Evolutionary conservation across 2,113 vertebrate species (phyloP).

Genomic region (Stigmatopora argus): DNA sequence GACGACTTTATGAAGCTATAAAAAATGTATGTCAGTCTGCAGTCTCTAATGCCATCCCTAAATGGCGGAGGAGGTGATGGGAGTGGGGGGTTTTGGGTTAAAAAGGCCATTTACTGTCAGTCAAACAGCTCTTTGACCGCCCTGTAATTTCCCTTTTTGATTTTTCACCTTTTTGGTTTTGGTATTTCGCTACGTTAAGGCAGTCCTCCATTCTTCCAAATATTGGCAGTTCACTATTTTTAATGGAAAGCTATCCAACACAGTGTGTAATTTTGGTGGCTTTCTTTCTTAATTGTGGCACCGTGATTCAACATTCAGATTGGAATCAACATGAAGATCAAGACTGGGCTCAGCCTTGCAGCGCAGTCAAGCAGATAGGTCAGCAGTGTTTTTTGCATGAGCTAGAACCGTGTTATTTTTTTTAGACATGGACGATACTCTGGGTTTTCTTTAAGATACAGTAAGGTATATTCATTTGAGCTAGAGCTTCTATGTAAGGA

Average conservation of each 20-base stretch:
- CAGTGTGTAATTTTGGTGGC: background rate
- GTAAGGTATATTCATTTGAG: too few relatives aligned
- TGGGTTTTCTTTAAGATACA: too few relatives aligned
- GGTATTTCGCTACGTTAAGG: constrained; percentile 20
- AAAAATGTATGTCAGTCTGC: constrained; percentile 99
- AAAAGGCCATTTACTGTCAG: constrained; percentile 90
- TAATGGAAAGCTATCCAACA: background rate
- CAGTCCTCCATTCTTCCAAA: background rate
- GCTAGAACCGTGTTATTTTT: background rate
- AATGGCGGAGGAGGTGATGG: constrained; percentile 71
- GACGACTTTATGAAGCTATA: constrained; percentile 99
- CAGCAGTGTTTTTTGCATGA: background rate
- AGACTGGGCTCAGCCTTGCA: background rate
- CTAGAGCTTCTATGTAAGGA: background rate
- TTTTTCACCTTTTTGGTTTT: constrained; percentile 30
- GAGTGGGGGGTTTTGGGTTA: constrained; percentile 78
- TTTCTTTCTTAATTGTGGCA: background rate
- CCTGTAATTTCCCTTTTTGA: constrained; percentile 65
- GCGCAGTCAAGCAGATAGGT: background rate
- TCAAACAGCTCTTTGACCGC: constrained; percentile 88
- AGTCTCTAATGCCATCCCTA: constrained; percentile 96
- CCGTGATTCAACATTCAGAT: background rate
- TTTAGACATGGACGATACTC: too few relatives aligned
- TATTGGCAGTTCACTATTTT: background rate
- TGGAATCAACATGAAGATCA: background rate